Evolutionary conservation across 2,888 invertebrate genomes (phyloP), one percentile per base, ranked within the genome.

Genomic region (Epinotia bilunana): DNA sequence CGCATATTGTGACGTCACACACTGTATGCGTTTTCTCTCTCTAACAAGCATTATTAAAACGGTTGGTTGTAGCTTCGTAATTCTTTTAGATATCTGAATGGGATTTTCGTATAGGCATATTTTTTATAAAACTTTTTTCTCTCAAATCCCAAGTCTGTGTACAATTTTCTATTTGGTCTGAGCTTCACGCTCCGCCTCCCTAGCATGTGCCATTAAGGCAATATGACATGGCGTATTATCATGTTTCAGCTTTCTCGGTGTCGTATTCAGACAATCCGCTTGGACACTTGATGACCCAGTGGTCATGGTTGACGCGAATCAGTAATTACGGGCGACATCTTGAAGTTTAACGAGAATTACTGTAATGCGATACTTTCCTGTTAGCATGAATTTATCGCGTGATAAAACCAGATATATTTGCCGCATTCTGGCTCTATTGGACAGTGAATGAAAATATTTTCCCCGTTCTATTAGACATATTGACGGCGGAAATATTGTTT

Each of bases 231-330:
- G 65, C 49, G 55, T 75, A 7, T 60, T 60, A 67, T 75, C 71
- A 55, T 61, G 33, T 75, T 60, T 75, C 71, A 72, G 71, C 75
- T 75, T 75, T 75, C 75, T 67, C 75, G 57, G 39, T 74, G 33
- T 71, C 70, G 57, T 63, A 63, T 70, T 70, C 68, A 62, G 62
- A 39, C 23, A 33, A 67, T 72, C 72, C 60, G 74, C 65, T 53
- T 61, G 33, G 64, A 65, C 61, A 63, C 28, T 63, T 33, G 61
- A 71, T 67, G 72, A 67, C 75, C 71, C 28, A 75, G 61, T 75
- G 75, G 70, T 43, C 74, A 65, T 60, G 72, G 33, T 62, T 46
- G 67, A 43, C 28, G 43, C 43, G 16, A 57, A 58, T 65, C 57
- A 28, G 39, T 73, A 39, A 39, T 62, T 61, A 61, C 46, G 20